Percentiles rank a stretch among this genome's conserved stretches.
Evolutionary conservation across 2,797 vertebrate genomes (phyloP).

Genomic region (Stomatorhinus walkeri): DNA sequence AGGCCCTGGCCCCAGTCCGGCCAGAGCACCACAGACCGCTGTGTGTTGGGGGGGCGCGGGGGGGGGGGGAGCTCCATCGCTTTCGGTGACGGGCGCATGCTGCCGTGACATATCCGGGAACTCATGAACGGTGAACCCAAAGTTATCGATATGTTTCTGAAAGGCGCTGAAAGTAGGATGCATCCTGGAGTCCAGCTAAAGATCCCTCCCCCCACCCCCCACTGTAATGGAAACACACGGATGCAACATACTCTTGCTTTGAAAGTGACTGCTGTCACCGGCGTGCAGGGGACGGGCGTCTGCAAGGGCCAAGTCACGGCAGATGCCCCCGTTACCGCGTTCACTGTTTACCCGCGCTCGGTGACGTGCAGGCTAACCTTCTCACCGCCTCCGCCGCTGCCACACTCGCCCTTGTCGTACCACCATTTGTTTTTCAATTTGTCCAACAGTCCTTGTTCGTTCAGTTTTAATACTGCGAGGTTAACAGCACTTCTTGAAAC

Average conservation of each 20-base stretch:
- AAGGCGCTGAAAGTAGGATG: background rate
- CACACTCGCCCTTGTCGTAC: conserved; percentile 99
- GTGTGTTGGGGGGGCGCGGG: conserved; percentile 62
- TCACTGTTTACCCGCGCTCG: conserved; percentile 85
- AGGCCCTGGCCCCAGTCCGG: conserved; percentile 58
- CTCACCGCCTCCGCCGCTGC: conserved; percentile 98
- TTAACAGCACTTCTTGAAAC: conserved; percentile 99
- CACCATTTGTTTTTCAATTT: conserved; percentile 99
- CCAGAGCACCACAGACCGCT: conserved; percentile 67
- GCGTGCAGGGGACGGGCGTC: background rate
- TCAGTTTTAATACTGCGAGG: conserved; percentile 98
- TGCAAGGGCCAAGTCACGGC: conserved; percentile 62
- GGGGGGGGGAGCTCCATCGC: conserved; percentile 84
- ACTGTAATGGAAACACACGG: background rate
- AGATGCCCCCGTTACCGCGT: conserved; percentile 85
- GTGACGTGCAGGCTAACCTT: conserved; percentile 97
- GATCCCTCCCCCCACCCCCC: background rate
- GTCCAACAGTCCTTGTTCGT: conserved; percentile 99
- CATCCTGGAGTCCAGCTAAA: background rate
- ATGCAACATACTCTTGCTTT: conserved; percentile 70
- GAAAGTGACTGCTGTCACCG: conserved; percentile 64
- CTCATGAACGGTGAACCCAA: conserved; percentile 72
- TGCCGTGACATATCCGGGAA: conserved; percentile 72
- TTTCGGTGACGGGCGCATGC: conserved; percentile 86
- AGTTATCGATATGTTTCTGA: conserved; percentile 64